phyloP scores from a whole-genome alignment of 2,113 vertebrate genomes.

The Hyla sarda region DNA sequence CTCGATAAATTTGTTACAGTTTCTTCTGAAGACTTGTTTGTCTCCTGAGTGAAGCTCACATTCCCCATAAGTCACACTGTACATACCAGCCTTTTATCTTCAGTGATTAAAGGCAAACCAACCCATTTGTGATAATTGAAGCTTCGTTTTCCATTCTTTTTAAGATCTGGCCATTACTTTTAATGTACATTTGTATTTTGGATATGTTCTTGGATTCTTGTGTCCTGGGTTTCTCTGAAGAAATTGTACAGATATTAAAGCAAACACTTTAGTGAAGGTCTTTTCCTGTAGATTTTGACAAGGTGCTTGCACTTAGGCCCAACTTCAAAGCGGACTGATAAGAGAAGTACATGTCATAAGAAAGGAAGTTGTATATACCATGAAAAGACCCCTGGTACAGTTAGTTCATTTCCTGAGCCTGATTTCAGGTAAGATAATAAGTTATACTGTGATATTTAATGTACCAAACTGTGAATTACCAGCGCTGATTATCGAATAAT shows the following conservation, averaged over 20 bases:
- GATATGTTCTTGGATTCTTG: not conserved
- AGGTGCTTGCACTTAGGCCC: not conserved
- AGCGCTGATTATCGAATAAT: not conserved
- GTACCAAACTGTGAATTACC: not conserved
- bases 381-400: not conserved
- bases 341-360: not conserved
- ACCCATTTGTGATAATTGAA: conserved; percentile 18
- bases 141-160: not conserved
- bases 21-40: not conserved
- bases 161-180: not conserved
- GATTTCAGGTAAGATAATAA: not conserved
- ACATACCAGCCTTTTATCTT: conserved; percentile 25
- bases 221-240: not conserved
- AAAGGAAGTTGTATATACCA: not conserved
- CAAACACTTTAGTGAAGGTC: conserved; percentile 13
- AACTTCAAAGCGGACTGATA: conserved; percentile 26
- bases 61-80: not conserved
- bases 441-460: not conserved
- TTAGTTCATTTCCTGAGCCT: not conserved
- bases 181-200: not conserved
- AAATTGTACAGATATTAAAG: conserved; percentile 6
- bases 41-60: not conserved
- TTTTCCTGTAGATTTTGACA: conserved; percentile 18
- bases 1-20: not conserved
- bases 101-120: conserved; percentile 1